Evolutionary conservation across 2,797 vertebrate genomes (phyloP), one percentile per base, ranked within the genome.

Genomic region (Podarcis lilfordi): DNA sequence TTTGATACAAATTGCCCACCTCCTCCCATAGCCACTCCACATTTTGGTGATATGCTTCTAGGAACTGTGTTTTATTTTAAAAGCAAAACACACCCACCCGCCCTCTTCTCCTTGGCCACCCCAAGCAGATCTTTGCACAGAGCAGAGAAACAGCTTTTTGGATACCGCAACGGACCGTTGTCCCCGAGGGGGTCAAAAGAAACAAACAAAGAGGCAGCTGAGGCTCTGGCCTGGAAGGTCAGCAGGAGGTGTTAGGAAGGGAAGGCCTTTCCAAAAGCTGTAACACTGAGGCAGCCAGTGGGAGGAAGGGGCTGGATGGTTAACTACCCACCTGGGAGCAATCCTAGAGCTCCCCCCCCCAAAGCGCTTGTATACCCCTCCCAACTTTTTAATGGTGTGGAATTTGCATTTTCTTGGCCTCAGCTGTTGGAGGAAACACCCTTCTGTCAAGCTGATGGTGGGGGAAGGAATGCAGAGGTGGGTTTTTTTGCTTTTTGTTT

Each of bases 21-120:
- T 13, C 0, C 43, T 9, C 9, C 11, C 50, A 50, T 13, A 0
- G 11, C 45, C 3, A 4, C 17, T 32, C 37, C 45, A 59, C 68
- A 64, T 23, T 19, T 64, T 55, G n/a, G 19, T 80, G 17, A 80
- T 17, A 21, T 66, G 19, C 43, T 40, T 13, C 25, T 68, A 15
- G 1, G 27, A 50, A 19, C 2, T 2, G 43, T 32, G 5, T 3
- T 50, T 50, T 32, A 7, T 43, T 37, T 21, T 23, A 35, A 1
- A 0, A 59, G 17, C 27, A 0, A 68, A 71, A 25, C 0, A 0
- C 0, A 23, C 35, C 29, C 75, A 40, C 8, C 8, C 2, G 29
- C 59, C 82, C 66, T 71, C 69, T 25, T 25, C 23, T 29, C 23
- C 43, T 2, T 23, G 50, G 50, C 71, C 15, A 74, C 32, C 17